Evolutionary conservation across 2,888 invertebrate genomes (phyloP).

Genomic region (Ellobium chinense): DNA sequence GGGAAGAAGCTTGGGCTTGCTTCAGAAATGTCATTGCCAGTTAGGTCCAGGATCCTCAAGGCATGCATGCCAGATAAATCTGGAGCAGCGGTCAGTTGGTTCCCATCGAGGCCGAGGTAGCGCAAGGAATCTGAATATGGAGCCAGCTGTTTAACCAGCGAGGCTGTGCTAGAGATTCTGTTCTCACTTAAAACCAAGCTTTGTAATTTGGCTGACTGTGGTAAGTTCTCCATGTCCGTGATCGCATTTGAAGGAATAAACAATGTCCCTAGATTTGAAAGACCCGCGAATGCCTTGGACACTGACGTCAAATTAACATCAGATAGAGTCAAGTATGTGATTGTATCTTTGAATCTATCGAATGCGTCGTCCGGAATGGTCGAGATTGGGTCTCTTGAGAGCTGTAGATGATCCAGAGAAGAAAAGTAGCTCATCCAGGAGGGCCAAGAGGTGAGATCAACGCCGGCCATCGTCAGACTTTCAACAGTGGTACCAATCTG

Average conservation of each 20-base stretch:
- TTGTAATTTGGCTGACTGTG: not conserved
- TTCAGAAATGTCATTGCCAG: slow-evolving; percentile 1
- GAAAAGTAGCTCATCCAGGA: slow-evolving; percentile 10
- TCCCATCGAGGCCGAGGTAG: not conserved
- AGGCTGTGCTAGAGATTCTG: not conserved
- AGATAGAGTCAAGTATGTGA: not conserved
- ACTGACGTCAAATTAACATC: not conserved
- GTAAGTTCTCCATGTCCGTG: not conserved
- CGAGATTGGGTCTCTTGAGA: not conserved
- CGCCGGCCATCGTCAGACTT: not conserved
- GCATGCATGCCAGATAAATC: not conserved
- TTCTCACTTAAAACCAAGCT: not conserved
- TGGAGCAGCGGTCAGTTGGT: not conserved
- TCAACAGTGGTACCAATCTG: not conserved
- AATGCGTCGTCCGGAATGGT: not conserved
- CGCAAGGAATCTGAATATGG: not conserved
- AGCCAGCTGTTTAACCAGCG: not conserved
- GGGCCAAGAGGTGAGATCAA: not conserved
- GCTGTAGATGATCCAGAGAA: not conserved
- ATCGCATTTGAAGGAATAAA: not conserved
- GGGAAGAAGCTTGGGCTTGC: not conserved
- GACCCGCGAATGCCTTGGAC: not conserved
- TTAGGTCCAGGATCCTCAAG: not conserved
- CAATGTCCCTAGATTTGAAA: not conserved
- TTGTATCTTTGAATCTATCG: not conserved